Evolutionary conservation across 1,140 invertebrate genomes (phyloP), one percentile per base, ranked within the genome.

Genomic region (Vollenhovia emeryi): DNA sequence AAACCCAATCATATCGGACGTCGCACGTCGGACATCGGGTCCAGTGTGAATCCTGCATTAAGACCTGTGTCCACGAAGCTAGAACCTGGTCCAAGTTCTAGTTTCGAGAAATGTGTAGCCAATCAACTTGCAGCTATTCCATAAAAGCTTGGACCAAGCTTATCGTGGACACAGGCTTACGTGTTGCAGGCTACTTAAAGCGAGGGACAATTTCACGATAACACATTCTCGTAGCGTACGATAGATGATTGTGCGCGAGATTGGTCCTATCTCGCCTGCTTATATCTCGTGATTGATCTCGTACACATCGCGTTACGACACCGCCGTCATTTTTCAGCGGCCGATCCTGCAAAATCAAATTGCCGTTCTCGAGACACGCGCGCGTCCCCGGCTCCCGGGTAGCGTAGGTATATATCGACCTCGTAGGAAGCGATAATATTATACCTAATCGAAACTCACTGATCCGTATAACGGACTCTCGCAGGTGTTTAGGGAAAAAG

Each of bases 391-490:
- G 15, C 18, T 50, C 21, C 27, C 30, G 24, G 8, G 11, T 33
- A 18, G 59, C 59, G 59, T 15, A 40, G 18, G 30, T 66, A 78
- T 52, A 48, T 50, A 48, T 60, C 33, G 43, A 43, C 24, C 18
- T 66, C 64, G 66, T 36, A 66, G 69, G 64, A 57, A 50, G 64
- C 36, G 52, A 82, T 82, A 82, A 82, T 82, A 82, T 82, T 82
- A 73, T 27, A 40, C 36, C 73, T 82, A 82, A 82, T 82, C 78
- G 78, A 82, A 82, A 82, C 18, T 57, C 78, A 82, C 66, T 73
- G 78, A 82, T 73, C 78, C 78, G 66, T 82, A 13, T 71, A 82
- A 73, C 66, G n/a, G 66, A 82, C 78, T 82, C 78, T 43, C 66
- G 66, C 66, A 73, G 78, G 66, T 82, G 78, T 55, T 73, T 82